These are phyloP conservation scores for Nothobranchius kuhntae DNA, from an alignment of 2,113 vertebrate genomes.

Conservation along the genomic window DNA sequence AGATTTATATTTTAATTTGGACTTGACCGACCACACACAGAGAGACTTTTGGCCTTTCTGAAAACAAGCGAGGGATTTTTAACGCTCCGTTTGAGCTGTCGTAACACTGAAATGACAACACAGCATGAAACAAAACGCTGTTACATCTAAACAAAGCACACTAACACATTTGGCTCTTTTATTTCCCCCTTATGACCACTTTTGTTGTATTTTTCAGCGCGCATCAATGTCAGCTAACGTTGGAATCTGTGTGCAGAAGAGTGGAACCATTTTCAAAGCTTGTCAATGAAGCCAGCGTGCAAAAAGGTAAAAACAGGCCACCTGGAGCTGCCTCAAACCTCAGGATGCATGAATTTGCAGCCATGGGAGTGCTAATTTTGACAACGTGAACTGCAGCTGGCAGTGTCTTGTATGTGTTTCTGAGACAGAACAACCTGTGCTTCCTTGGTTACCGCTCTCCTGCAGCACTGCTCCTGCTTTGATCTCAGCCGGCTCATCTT, in stretches of 20 bases:
- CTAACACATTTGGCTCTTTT: constrained; percentile 6
- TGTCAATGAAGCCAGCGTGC: constrained; percentile 33
- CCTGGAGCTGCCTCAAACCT: constrained; percentile 3
- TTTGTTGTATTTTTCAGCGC: constrained; percentile 26
- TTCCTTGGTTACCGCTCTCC: constrained; percentile 37
- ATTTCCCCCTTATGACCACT: not conserved
- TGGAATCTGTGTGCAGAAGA: constrained; percentile 19
- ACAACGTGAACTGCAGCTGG: constrained; percentile 6
- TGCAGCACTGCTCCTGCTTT: constrained; percentile 46
- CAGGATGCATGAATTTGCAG: not conserved
- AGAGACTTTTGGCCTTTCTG: not conserved
- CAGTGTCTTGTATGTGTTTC: constrained; percentile 18
- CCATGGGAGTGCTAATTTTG: constrained; percentile 2
- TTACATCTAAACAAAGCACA: constrained; percentile 34
- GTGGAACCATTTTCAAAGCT: constrained; percentile 55
- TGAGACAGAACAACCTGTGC: constrained; percentile 48
- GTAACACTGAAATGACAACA: constrained; percentile 36
- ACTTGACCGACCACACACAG: not conserved
- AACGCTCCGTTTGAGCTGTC: constrained; percentile 43
- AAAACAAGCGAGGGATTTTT: constrained; percentile 48
- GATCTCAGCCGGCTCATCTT: constrained; percentile 48
- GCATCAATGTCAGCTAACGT: constrained; percentile 27
- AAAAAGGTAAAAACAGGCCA: constrained; percentile 38
- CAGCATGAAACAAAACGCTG: constrained; percentile 31
- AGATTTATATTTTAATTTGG: constrained; percentile 3